phyloP scores from a whole-genome alignment of 2,797 vertebrate species.

The Tiaroga cobitis region DNA sequence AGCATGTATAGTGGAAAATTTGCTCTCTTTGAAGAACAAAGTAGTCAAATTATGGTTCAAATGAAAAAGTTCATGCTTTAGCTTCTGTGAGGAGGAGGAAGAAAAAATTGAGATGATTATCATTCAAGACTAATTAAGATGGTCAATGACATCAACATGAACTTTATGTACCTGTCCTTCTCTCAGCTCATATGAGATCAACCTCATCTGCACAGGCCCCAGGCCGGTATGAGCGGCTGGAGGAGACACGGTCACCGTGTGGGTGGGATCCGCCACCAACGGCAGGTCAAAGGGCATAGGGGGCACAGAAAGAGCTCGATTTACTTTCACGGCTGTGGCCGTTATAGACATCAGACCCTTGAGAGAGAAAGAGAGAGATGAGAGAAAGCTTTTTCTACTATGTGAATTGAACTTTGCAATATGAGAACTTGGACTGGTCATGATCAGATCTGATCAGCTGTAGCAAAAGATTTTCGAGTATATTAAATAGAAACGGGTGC shows the following conservation, averaged over 20 bases:
- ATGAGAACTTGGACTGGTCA: neutral
- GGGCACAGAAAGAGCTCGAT: conserved; percentile 84
- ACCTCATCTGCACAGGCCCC: conserved; percentile 84
- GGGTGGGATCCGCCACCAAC: conserved; percentile 76
- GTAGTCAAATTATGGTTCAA: neutral
- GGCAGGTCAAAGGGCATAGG: conserved; percentile 86
- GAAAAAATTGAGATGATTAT: neutral
- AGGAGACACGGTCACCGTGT: conserved; percentile 81
- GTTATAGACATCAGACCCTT: conserved; percentile 89
- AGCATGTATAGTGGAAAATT: neutral
- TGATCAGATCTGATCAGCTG: neutral
- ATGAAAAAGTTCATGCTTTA: neutral
- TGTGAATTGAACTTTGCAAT: neutral
- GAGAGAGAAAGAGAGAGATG: conserved; percentile 15
- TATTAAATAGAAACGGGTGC: neutral
- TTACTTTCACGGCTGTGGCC: conserved; percentile 86
- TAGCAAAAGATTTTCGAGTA: neutral
- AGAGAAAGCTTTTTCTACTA: conserved; percentile 7
- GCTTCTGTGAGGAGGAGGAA: neutral
- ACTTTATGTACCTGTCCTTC: conserved; percentile 87
- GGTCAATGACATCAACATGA: neutral
- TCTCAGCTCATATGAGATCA: conserved; percentile 88
- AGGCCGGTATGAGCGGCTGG: conserved; percentile 85
- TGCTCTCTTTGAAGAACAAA: neutral
- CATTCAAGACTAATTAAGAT: neutral